Evolutionary conservation across 2,888 invertebrate genomes (phyloP), one percentile per base, ranked within the genome.

Genomic region (Cosmopolites sordidus): DNA sequence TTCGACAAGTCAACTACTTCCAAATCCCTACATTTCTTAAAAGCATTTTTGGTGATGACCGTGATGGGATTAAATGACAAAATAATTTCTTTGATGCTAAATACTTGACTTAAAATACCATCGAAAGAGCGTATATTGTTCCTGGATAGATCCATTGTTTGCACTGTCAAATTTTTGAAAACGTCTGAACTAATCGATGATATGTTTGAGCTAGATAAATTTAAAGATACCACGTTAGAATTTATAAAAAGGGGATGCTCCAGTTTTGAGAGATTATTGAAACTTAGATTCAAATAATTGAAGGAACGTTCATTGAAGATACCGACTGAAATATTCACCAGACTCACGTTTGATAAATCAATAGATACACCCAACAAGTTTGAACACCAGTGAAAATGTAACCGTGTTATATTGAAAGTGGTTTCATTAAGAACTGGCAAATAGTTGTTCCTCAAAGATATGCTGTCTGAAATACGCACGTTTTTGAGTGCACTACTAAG

Each of bases 181-280:
- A 48, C 48, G 3, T 40, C 16, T 1, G 43, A 2, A 27, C n/a
- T 37, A 42, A 53, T 48, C 4, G 14, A 8, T 1, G 38, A 37
- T 37, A 53, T 40, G 33, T 43, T 44, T 29, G 53, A 53, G 17
- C 38, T 18, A 4, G 53, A 38, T 4, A 53, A 9, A 41, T 48
- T 43, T 14, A 53, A 16, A 14, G 16, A 8, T n/a, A 17, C n/a
- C 30, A 53, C 38, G 16, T 16, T 17, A 1, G 53, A 43, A 1
- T 40, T 37, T 12, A 22, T 29, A 22, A 53, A 53, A 39, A 53
- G 29, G 6, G 40, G 18, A 22, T 43, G 43, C 15, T 43, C 14
- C 6, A 53, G 12, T 1, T 15, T 16, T 9, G n/a, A 5, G 8
- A 48, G 30, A 48, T 48, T 53, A 22, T 53, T 53, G 29, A 17